A percentile compares a stretch with the other conserved stretches of the same genome.
Evolutionary conservation across 1,140 invertebrate genomes (phyloP).

Genomic region (Saccostrea glomerata): DNA sequence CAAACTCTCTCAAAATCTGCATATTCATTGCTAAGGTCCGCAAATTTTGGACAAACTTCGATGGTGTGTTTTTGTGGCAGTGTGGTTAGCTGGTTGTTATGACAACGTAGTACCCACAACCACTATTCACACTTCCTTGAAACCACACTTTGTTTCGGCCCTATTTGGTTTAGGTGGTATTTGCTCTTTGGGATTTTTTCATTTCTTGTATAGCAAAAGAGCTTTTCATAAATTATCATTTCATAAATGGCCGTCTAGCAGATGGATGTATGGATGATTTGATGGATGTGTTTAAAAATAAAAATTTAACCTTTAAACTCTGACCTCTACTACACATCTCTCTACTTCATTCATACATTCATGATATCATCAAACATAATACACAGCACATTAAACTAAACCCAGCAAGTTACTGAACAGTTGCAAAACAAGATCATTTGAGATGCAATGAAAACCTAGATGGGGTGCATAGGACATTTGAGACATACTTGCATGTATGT

Average conservation of each 20-base stretch:
- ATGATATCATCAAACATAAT: slow-evolving; percentile 42
- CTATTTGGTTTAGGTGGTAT: slow-evolving; percentile 38
- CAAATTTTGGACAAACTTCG: slow-evolving; percentile 41
- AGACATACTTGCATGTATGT: slow-evolving; percentile 12
- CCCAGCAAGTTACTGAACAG: not conserved
- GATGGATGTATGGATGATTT: slow-evolving; percentile 71
- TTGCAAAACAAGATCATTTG: not conserved
- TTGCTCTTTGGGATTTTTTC: slow-evolving; percentile 54
- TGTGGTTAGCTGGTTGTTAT: slow-evolving; percentile 99
- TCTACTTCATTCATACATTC: slow-evolving; percentile 61
- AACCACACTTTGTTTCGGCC: slow-evolving; percentile 64
- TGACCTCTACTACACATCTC: slow-evolving; percentile 56
- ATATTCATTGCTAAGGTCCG: slow-evolving; percentile 45
- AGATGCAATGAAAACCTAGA: not conserved
- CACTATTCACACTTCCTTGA: slow-evolving; percentile 94
- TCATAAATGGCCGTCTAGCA: slow-evolving; percentile 21
- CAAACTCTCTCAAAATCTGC: slow-evolving; percentile 41
- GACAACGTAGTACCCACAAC: slow-evolving; percentile 84
- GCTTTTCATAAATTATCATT: slow-evolving; percentile 35
- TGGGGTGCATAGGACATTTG: not conserved
- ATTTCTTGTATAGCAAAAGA: slow-evolving; percentile 50
- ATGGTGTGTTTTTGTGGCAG: slow-evolving; percentile 86
- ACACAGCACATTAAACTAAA: slow-evolving; percentile 16
- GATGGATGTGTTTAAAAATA: slow-evolving; percentile 57
- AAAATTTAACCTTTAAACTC: slow-evolving; percentile 36